Evolutionary conservation across 2,797 vertebrate species (phyloP), one percentile per base, ranked within the genome.

Genomic region (Rhynchotus rufescens): DNA sequence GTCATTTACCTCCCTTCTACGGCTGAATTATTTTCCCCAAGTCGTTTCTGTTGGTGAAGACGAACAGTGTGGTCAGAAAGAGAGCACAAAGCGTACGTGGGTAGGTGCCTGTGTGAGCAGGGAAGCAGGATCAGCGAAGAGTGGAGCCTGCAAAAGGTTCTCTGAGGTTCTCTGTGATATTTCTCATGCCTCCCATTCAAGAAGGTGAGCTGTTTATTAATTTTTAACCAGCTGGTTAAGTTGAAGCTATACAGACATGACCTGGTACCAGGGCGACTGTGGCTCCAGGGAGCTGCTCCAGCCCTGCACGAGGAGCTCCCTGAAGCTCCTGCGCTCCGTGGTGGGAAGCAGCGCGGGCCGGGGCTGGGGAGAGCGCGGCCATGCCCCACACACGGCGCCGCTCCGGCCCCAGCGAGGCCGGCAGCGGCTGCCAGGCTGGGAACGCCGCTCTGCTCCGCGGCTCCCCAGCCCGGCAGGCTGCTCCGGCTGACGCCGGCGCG

Each of bases 1-100:
- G 92, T 94, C 71, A 93, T 93, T 94, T 94, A 76, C 78, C 30
- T 72, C 45, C 10, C 21, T 89, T 93, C 74, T 47, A 34, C 73
- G 74, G 44, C 66, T 91, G 79, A 90, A 61, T 92, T 93, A 51
- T 75, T 90, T 84, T 82, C 73, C 5, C 4, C n/a, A 60, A 15
- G 38, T 78, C 49, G 23, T 47, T 86, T 74, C 62, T 88, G 4
- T 57, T 85, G 73, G 36, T 75, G 49, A 67, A 76, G 94, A 80
- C 52, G n/a, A 17, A 62, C 32, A 15, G 47, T 6, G 42, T 51
- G 85, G 49, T 67, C 88, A 64, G 66, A 89, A 85, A 73, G 90
- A 75, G 38, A 82, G 73, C 44, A 76, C 69, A 79, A 90, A 90
- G 80, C 32, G 22, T 16, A 8, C 21, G 6, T 73, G 65, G 1